Conservation (phyloP, 2,113 vertebrate genomes). For the Neoarius graeffei region DNA sequence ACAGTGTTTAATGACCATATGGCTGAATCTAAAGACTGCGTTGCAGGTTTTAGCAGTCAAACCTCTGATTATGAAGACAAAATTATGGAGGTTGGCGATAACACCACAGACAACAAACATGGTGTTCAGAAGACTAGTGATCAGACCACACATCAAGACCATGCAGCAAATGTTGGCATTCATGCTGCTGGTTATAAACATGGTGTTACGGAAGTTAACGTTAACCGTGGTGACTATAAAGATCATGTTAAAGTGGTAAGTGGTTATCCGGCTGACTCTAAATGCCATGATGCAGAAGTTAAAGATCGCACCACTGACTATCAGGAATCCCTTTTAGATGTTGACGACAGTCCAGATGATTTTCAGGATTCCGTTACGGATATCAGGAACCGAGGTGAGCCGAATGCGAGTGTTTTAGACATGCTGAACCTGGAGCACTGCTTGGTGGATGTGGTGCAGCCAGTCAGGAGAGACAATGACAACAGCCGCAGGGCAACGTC, state of each 20-base stretch:
- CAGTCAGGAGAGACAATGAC: neutral
- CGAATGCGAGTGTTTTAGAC: neutral
- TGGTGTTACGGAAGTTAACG: neutral
- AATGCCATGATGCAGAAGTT: neutral
- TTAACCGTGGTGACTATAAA: neutral
- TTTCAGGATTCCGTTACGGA: constrained; percentile 14
- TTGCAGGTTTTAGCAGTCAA: neutral
- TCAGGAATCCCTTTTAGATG: neutral
- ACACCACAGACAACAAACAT: neutral
- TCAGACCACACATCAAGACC: neutral
- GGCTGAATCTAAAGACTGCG: too few relatives aligned
- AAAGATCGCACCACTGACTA: neutral
- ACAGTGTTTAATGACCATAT: neutral
- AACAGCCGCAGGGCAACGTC: neutral
- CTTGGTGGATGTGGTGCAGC: constrained; percentile 37
- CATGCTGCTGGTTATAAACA: neutral
- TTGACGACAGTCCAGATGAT: neutral
- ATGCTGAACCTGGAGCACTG: constrained; percentile 35
- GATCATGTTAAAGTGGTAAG: neutral
- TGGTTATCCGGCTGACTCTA: neutral
- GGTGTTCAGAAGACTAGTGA: neutral
- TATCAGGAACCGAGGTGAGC: neutral
- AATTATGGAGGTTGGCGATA: neutral
- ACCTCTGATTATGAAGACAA: neutral
- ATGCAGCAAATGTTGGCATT: neutral